Evolutionary conservation across 2,888 invertebrate genomes (phyloP).

Genomic region (Pristionchus japonicus): DNA sequence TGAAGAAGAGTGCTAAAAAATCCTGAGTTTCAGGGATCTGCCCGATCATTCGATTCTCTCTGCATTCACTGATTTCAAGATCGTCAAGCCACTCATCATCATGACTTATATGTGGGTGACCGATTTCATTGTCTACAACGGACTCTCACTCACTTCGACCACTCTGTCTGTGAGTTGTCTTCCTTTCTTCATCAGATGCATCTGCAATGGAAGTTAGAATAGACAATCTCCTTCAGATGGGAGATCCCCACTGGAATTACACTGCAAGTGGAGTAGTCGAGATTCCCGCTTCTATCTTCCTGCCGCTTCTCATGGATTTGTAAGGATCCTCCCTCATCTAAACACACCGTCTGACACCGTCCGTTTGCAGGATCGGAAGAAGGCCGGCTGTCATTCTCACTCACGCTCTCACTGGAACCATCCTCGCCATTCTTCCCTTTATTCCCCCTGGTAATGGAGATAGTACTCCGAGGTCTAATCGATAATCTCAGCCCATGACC

Average conservation of each 20-base stretch:
- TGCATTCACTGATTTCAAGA: background rate
- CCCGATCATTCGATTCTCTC: background rate
- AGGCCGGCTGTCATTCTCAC: background rate
- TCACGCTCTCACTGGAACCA: background rate
- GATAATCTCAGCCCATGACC: background rate
- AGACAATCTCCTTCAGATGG: background rate
- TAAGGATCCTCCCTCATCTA: background rate
- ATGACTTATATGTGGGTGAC: constrained; percentile 29
- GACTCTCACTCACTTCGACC: constrained; percentile 26
- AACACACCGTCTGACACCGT: no score
- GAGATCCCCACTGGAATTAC: constrained; percentile 36
- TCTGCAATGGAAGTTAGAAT: background rate
- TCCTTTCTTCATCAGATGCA: background rate
- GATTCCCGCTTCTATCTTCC: constrained; percentile 12
- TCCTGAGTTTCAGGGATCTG: background rate
- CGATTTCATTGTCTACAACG: constrained; percentile 43
- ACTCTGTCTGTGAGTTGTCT: background rate
- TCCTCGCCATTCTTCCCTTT: background rate
- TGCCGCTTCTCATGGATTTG: constrained; percentile 18
- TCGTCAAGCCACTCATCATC: background rate
- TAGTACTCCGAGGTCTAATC: background rate
- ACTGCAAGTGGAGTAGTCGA: constrained; percentile 17
- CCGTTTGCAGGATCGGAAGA: background rate
- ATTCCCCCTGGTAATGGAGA: background rate
- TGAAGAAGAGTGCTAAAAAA: background rate